Evolutionary conservation across 2,797 vertebrate species (phyloP).

Genomic region (Orientallactaga sibirica): DNA sequence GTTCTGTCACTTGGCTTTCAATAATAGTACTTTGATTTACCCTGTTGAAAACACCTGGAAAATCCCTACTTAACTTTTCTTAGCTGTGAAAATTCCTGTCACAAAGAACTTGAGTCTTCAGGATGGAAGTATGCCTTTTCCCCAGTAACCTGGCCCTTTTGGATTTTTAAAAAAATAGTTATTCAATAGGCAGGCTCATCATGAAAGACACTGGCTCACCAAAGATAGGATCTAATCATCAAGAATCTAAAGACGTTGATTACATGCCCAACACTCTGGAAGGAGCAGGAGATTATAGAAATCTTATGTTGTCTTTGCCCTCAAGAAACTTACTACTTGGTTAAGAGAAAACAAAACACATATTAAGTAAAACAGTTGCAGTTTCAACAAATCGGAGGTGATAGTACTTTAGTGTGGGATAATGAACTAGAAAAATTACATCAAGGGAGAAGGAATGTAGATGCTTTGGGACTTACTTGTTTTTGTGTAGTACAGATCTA

Average conservation of each 20-base stretch:
- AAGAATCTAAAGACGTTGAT: neutral
- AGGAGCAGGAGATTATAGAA: slow-evolving; percentile 19
- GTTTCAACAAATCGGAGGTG: neutral
- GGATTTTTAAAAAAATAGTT: neutral
- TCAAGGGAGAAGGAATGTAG: neutral
- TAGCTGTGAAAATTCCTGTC: slow-evolving; percentile 20
- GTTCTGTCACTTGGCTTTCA: neutral
- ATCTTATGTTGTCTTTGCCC: neutral
- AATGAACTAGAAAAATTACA: neutral
- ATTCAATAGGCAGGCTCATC: neutral
- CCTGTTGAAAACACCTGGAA: neutral
- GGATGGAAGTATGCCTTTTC: neutral
- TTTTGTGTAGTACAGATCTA: neutral
- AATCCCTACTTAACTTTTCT: neutral
- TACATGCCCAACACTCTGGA: neutral
- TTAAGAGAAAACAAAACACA: neutral
- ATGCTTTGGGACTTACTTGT: neutral
- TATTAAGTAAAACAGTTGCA: neutral
- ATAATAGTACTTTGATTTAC: no score
- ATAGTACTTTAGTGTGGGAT: neutral
- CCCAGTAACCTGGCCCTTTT: neutral
- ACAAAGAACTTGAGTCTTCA: neutral
- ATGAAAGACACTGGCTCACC: slow-evolving; percentile 36
- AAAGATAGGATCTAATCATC: slow-evolving; percentile 40
- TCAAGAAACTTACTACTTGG: slow-evolving; percentile 26